Conservation (phyloP, 2,113 vertebrate species). For the Himantopus leucocephalus region DNA sequence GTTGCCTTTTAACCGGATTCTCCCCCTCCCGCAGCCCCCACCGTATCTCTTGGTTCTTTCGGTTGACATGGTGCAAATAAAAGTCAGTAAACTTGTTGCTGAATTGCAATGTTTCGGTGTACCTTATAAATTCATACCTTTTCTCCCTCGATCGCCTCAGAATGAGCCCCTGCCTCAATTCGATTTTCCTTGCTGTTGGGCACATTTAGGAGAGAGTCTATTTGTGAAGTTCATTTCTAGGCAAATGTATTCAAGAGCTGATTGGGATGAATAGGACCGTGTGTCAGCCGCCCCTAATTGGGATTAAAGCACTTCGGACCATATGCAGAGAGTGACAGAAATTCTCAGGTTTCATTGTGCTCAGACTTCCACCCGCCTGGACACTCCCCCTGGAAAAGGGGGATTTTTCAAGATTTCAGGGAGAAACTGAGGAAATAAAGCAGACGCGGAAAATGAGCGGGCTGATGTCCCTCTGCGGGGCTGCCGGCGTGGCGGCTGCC, state of each 20-base stretch:
- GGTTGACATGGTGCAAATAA: conserved; percentile 92
- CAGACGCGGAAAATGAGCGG: conserved; percentile 41
- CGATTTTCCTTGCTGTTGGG: conserved; percentile 96
- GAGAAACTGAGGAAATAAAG: conserved; percentile 73
- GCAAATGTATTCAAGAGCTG: conserved; percentile 98
- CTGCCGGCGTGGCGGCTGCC: not conserved
- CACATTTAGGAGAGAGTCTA: conserved; percentile 93
- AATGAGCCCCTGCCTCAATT: conserved; percentile 90
- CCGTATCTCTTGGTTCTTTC: conserved; percentile 86
- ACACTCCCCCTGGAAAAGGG: conserved; percentile 68
- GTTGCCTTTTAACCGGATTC: conserved; percentile 83
- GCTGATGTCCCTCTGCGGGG: conserved; percentile 26
- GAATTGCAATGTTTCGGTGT: conserved; percentile 98
- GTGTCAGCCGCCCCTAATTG: conserved; percentile 99
- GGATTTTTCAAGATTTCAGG: conserved; percentile 63
- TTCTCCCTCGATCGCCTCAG: conserved; percentile 89
- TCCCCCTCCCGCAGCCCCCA: conserved; percentile 63
- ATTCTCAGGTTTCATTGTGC: conserved; percentile 92
- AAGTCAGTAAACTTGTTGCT: conserved; percentile 87
- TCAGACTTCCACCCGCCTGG: conserved; percentile 86
- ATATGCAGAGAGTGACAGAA: conserved; percentile 95
- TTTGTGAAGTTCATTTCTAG: conserved; percentile 98
- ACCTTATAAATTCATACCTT: conserved; percentile 99
- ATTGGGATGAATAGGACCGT: conserved; percentile 91
- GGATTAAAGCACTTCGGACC: conserved; percentile 98